Conservation (phyloP, 2,888 invertebrate genomes). For the Phorcus lineatus region DNA sequence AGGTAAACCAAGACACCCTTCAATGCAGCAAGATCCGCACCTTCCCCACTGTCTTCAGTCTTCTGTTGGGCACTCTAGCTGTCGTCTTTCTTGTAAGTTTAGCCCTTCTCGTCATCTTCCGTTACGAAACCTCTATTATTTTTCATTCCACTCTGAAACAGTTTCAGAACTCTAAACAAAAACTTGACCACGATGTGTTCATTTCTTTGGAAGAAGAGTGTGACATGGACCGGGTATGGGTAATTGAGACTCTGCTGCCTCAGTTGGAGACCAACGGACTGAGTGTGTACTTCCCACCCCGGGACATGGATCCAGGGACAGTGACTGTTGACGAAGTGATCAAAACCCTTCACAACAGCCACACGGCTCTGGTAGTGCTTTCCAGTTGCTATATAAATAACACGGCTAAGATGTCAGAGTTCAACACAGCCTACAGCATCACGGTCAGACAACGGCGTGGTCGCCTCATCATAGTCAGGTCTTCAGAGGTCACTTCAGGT, state of each 20-base stretch:
- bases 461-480: background rate
- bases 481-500: background rate
- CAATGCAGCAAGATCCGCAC: background rate
- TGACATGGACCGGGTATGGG: background rate
- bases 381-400: background rate
- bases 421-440: background rate
- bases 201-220: background rate
- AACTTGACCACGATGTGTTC: background rate
- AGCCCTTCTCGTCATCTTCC: background rate
- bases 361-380: background rate
- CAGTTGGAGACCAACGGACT: background rate
- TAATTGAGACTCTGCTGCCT: background rate
- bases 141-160: too few relatives aligned
- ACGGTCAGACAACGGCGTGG: background rate
- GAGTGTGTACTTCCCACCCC: background rate
- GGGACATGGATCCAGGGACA: background rate
- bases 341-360: background rate
- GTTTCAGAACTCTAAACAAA: too few relatives aligned
- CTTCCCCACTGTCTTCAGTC: background rate
- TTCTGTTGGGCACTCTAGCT: background rate
- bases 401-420: background rate
- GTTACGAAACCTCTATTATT: background rate
- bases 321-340: background rate
- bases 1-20: background rate
- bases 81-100: background rate